Evolutionary conservation across 1,140 invertebrate species (phyloP).

Genomic region (Patella vulgata): DNA sequence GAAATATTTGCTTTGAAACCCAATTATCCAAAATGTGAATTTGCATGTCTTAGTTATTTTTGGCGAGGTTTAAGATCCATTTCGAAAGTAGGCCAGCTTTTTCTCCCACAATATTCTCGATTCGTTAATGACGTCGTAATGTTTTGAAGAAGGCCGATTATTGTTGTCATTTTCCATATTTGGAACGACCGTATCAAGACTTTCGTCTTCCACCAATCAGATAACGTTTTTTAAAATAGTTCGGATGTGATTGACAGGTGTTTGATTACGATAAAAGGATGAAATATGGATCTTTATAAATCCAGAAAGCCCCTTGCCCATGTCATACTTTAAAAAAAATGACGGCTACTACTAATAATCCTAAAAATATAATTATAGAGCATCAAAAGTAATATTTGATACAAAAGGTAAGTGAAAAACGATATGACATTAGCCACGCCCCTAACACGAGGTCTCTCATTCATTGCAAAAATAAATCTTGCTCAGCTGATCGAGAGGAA

Average conservation of each 20-base stretch:
- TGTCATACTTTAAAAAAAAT: too few relatives aligned
- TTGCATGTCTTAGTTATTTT: slow-evolving; percentile 15
- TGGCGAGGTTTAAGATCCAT: slow-evolving; percentile 30
- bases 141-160: slow-evolving; percentile 51
- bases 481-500: too few relatives aligned
- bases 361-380: too few relatives aligned
- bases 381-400: too few relatives aligned
- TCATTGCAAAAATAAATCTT: too few relatives aligned
- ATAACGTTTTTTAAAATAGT: slow-evolving; percentile 9
- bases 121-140: slow-evolving; percentile 42
- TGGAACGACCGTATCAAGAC: slow-evolving; percentile 41
- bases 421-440: too few relatives aligned
- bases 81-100: slow-evolving; percentile 41
- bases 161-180: slow-evolving; percentile 58
- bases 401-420: too few relatives aligned
- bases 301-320: too few relatives aligned
- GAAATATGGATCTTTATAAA: not conserved
- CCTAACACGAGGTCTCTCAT: too few relatives aligned
- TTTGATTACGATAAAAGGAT: not conserved
- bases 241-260: slow-evolving; percentile 23
- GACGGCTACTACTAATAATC: too few relatives aligned
- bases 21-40: slow-evolving; percentile 21
- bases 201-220: slow-evolving; percentile 37
- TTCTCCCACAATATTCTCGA: slow-evolving; percentile 36
- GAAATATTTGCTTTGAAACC: slow-evolving; percentile 24